Base-by-base conservation (phyloP, 2,113 vertebrate species). In the Apteryx owenii region DNA sequence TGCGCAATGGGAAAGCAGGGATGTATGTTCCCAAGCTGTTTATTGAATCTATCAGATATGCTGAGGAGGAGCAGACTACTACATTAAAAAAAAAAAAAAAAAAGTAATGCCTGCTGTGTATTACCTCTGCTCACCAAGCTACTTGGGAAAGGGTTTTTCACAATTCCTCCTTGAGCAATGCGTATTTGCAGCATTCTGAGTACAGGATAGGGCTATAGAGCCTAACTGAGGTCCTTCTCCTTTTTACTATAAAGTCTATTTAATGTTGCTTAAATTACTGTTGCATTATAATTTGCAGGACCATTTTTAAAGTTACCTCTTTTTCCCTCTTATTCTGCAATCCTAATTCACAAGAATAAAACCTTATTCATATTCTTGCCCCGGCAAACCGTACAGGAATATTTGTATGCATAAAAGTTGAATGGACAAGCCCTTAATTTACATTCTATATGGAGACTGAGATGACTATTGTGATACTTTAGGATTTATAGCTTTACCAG, bases 401-500 rank as follows among this genome's bases (percentile, higher is more conserved):
- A 91, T 94, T 85, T 88, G 48, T 50, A 79, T 76, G 51, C n/a
- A 76, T 61, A 88, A 40, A 89, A 89, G 36, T 88, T 89, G 79
- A 88, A 85, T 60, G 69, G 68, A 80, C 80, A 60, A 88, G 28
- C 40, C n/a, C 33, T 95, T 85, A 73, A 68, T 95, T 95, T 95
- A 53, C 10, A 0, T 91, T 91, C 81, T 46, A 64, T 73, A 38
- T 36, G 48, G 81, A 93, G 53, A 69, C 62, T 62, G 70, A 91
- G 60, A 64, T 72, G 87, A 80, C 64, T 89, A 48, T 54, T 61
- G 25, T 64, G 91, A 80, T 85, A 78, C 51, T 46, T 89, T 61
- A 95, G 89, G 85, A 96, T 95, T 97, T 97, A 96, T n/a, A 79
- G 87, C 69, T 90, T 97, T 95, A 81, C 90, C 77, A 87, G 83